Conservation (phyloP, 2,888 invertebrate species). For the Euclidia mi region DNA sequence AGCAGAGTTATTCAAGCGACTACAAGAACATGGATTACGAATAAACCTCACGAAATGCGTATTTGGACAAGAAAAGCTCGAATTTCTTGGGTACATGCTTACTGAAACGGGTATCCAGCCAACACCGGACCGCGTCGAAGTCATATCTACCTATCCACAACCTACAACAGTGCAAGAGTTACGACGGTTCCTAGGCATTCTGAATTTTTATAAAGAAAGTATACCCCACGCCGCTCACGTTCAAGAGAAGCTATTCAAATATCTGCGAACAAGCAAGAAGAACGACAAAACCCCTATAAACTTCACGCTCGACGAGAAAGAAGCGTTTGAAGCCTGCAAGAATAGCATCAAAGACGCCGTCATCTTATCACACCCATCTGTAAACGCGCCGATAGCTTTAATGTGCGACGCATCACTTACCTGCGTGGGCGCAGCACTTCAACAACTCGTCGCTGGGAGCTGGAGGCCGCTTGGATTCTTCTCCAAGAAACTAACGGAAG, state of each 20-base stretch:
- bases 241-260: not conserved
- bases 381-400: not conserved
- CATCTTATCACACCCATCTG: constrained; percentile 2
- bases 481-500: too few species aligned
- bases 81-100: constrained; percentile 1
- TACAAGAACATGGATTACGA: constrained; percentile 12
- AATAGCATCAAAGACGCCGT: constrained; percentile 1
- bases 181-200: constrained; percentile 10
- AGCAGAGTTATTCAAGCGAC: constrained; percentile 10
- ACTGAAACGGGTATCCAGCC: constrained; percentile 2
- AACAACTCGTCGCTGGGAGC: too few species aligned
- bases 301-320: not conserved
- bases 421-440: too few species aligned
- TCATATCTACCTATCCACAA: constrained; percentile 6
- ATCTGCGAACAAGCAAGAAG: not conserved
- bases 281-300: not conserved
- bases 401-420: too few species aligned
- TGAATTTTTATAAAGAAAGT: constrained; percentile 5
- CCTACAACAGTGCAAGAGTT: constrained; percentile 3
- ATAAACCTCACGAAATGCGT: constrained; percentile 12
- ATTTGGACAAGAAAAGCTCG: constrained; percentile 1
- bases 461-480: too few species aligned
- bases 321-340: constrained; percentile 4
- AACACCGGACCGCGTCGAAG: constrained; percentile 2
- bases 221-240: constrained; percentile 3